Conservation (phyloP, 2,113 vertebrate genomes). For the Tragulus kanchil region DNA sequence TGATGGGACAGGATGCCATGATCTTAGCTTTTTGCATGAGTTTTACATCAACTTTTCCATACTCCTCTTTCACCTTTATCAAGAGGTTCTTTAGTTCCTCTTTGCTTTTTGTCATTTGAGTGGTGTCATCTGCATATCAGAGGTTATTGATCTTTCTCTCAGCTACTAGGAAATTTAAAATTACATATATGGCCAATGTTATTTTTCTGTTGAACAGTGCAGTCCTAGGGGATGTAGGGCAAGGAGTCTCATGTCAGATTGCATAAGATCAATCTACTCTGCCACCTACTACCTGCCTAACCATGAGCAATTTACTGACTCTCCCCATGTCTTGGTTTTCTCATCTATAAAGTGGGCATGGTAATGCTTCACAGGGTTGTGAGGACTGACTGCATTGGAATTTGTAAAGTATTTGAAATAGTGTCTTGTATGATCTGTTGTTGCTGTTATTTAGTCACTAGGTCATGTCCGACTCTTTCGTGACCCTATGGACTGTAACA, state of each 20-base stretch:
- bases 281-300: neutral
- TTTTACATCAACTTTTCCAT: too few species aligned
- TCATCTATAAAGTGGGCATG: neutral
- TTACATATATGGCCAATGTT: neutral
- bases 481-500: neutral
- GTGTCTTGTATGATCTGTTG: neutral
- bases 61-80: too few species aligned
- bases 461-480: neutral
- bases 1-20: neutral
- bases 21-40: too few species aligned
- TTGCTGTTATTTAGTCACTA: neutral
- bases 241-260: neutral
- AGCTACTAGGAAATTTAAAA: neutral
- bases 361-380: neutral
- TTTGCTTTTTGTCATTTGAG: too few species aligned
- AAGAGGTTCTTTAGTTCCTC: too few species aligned
- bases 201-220: neutral
- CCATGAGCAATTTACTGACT: neutral
- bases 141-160: too few species aligned
- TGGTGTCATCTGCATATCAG: too few species aligned
- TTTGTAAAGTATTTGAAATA: conserved; percentile 8
- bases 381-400: neutral
- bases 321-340: neutral
- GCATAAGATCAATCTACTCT: neutral
- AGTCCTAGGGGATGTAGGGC: neutral